Evolutionary conservation across 2,113 vertebrate species (phyloP), one percentile per base, ranked within the genome.

Genomic region (Empidonax traillii): DNA sequence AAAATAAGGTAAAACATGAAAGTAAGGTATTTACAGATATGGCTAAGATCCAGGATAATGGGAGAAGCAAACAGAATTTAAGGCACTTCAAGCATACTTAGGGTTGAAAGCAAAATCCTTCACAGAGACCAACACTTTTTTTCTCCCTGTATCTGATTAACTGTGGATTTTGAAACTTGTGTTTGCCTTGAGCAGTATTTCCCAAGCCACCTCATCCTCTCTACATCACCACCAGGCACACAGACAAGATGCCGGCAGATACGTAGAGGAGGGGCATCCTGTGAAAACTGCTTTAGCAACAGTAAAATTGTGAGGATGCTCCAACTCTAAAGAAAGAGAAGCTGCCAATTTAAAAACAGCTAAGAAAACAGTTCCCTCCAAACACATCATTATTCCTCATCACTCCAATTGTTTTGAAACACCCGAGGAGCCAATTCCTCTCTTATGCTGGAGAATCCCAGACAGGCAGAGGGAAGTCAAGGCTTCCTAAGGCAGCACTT

Each of bases 21-120:
- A 89, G 68, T 30, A 72, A 76, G 8, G 18, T 67, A 72, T 14
- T 75, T 75, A 18, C 0, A 39, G 23, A 24, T 52, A 85, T 76
- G 58, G 41, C 58, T n/a, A 61, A 73, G 33, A 77, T 74, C 16
- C 12, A 30, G 28, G n/a, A 20, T 49, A 94, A 87, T 13, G 87
- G 27, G 24, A 67, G 13, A 89, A 75, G 49, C 17, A 74, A 83
- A 75, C 5, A 56, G 23, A 66, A 85, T 65, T 72, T 67, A 69
- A 66, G 41, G 22, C 12, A 76, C 39, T 90, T 88, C 24, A 61
- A 68, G n/a, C 30, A 33, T 7, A 84, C 66, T 75, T 39, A 85
- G 30, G 25, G 25, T 76, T 75, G 58, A 94, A 89, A 43, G 73
- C 23, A 89, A 89, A 91, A 79, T 12, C 65, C n/a, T 87, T 72